Conservation (phyloP, 2,113 vertebrate species). For the Strigops habroptila region DNA sequence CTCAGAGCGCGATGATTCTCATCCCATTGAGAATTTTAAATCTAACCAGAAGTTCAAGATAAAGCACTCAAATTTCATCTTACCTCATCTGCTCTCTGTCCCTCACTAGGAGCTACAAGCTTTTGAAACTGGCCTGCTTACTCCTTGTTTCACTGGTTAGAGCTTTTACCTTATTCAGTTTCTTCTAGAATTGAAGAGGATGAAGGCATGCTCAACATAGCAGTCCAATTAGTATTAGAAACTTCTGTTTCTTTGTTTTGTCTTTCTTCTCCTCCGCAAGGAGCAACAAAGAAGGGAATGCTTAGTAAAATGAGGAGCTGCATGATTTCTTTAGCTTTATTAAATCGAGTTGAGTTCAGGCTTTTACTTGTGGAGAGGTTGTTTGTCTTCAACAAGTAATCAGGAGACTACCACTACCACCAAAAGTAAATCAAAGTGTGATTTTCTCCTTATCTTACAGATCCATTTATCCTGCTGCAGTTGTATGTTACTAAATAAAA, state of each 20-base stretch:
- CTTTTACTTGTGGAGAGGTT: background rate
- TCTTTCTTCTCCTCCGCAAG: background rate
- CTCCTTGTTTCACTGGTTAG: background rate
- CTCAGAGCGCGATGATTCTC: background rate
- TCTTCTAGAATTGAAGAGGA: background rate
- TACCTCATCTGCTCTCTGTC: background rate
- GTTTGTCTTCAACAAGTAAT: conserved; percentile 37
- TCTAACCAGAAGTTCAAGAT: background rate
- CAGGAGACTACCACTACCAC: background rate
- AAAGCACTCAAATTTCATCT: background rate
- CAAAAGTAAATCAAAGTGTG: background rate
- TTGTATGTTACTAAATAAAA: background rate
- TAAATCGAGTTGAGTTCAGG: conserved; percentile 29
- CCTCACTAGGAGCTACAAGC: background rate
- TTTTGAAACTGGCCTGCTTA: background rate
- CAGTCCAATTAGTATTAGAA: background rate
- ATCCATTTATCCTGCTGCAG: background rate
- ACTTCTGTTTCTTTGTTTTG: background rate
- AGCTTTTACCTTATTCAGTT: background rate
- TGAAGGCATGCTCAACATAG: background rate
- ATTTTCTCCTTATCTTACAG: conserved; percentile 5
- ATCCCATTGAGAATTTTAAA: background rate
- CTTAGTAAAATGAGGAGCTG: background rate
- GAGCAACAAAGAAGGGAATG: background rate
- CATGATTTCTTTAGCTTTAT: background rate